A percentile compares a stretch with the other conserved stretches of the same genome.
These are phyloP conservation scores for Bilobella aurantiaca DNA, from an alignment of 1,140 invertebrate genomes.

Conservation along the genomic window DNA sequence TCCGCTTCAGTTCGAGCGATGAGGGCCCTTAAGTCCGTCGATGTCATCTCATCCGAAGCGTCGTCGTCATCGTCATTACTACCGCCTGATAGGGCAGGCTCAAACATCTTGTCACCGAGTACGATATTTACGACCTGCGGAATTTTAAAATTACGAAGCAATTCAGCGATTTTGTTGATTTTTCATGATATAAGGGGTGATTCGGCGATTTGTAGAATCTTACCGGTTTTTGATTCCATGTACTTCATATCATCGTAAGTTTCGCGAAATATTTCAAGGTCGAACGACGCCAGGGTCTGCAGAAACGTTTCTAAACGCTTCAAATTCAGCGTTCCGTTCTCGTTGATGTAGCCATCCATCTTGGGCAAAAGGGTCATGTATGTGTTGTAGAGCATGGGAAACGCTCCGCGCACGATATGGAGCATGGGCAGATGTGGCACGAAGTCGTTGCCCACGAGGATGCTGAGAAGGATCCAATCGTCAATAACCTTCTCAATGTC, in stretches of 20 bases:
- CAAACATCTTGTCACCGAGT: constrained; percentile 32
- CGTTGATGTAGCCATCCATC: constrained; percentile 87
- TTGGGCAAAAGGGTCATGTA: constrained; percentile 79
- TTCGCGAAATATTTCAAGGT: constrained; percentile 74
- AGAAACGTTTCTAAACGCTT: constrained; percentile 77
- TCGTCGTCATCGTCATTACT: constrained; percentile 32
- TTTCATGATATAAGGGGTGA: too few species aligned
- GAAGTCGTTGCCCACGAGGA: constrained; percentile 94
- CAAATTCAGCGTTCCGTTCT: constrained; percentile 73
- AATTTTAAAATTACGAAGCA: too few species aligned
- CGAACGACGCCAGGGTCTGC: constrained; percentile 61
- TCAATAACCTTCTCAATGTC: constrained; percentile 31
- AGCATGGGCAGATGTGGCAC: constrained; percentile 88
- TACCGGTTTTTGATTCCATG: constrained; percentile 63
- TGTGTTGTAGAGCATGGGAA: constrained; percentile 72
- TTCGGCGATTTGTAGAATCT: too few species aligned
- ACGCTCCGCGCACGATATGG: constrained; percentile 79
- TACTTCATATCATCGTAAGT: constrained; percentile 74
- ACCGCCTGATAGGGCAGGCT: constrained; percentile 36
- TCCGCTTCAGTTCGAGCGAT: constrained; percentile 27
- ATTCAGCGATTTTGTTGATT: too few species aligned
- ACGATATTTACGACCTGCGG: too few species aligned
- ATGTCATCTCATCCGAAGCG: constrained; percentile 25
- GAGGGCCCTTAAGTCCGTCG: constrained; percentile 27
- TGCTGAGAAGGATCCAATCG: constrained; percentile 69